Conservation (phyloP, 2,888 invertebrate species). For the Tiliacea aurago region DNA sequence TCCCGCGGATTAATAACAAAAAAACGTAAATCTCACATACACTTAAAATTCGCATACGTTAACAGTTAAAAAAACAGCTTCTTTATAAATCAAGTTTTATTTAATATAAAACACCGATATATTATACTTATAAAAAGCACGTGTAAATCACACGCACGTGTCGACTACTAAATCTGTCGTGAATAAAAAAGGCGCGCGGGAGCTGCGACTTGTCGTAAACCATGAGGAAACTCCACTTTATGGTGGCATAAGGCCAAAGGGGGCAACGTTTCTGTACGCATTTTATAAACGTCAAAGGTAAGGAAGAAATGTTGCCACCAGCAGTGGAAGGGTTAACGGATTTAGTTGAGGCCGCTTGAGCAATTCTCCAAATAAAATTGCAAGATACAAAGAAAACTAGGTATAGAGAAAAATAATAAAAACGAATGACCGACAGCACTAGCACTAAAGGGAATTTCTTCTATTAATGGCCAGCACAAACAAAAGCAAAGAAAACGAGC, state of each 20-base stretch:
- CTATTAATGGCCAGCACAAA: background rate
- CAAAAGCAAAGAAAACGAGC: background rate
- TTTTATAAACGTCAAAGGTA: conserved; percentile 82
- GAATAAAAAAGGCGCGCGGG: conserved; percentile 72
- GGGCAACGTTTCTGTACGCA: conserved; percentile 70
- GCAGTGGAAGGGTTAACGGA: conserved; percentile 54
- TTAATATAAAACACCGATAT: conserved; percentile 67
- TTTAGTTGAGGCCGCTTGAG: conserved; percentile 8
- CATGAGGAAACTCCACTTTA: conserved; percentile 85
- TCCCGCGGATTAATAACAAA: conserved; percentile 1
- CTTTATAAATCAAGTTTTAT: conserved; percentile 63
- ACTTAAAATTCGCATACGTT: conserved; percentile 65
- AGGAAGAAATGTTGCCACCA: conserved; percentile 66
- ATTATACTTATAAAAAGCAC: conserved; percentile 68
- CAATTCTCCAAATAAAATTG: background rate
- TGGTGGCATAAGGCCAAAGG: conserved; percentile 73
- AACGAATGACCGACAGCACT: background rate
- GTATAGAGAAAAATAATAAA: background rate
- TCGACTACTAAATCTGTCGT: conserved; percentile 77
- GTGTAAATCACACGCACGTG: conserved; percentile 76
- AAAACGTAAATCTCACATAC: conserved; percentile 15
- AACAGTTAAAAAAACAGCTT: conserved; percentile 43
- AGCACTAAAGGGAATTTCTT: background rate
- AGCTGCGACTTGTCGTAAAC: conserved; percentile 80
- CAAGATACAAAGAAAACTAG: background rate